phyloP scores from a whole-genome alignment of 2,888 invertebrate species.

The Autographa gamma region DNA sequence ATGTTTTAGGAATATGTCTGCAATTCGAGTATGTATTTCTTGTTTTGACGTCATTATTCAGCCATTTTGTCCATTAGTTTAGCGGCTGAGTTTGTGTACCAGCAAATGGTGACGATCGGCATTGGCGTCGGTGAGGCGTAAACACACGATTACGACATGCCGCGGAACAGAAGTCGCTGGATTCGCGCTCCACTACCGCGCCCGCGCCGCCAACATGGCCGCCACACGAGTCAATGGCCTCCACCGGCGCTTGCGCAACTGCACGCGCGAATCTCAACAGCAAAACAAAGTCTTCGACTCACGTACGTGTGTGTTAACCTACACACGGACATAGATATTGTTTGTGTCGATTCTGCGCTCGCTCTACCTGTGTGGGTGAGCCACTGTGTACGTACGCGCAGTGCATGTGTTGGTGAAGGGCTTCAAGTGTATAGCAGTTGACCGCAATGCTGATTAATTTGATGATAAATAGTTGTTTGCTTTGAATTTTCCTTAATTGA shows the following conservation, averaged over 20 bases:
- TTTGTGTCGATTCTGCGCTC: slow-evolving; percentile 71
- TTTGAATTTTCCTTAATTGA: slow-evolving; percentile 79
- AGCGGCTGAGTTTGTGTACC: slow-evolving; percentile 31
- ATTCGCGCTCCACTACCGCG: slow-evolving; percentile 84
- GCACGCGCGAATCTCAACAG: slow-evolving; percentile 88
- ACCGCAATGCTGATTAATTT: slow-evolving; percentile 82
- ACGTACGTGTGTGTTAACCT: slow-evolving; percentile 68
- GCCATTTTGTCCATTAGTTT: slow-evolving; percentile 13
- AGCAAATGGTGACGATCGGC: slow-evolving; percentile 56
- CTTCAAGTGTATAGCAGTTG: slow-evolving; percentile 76
- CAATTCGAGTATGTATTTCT: too few species aligned
- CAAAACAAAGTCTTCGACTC: slow-evolving; percentile 83
- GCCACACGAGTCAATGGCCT: slow-evolving; percentile 87
- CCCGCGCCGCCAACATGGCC: slow-evolving; percentile 76
- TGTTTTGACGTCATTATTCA: too few species aligned
- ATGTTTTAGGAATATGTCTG: too few species aligned
- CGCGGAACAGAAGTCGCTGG: slow-evolving; percentile 80
- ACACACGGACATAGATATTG: slow-evolving; percentile 60
- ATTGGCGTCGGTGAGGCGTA: slow-evolving; percentile 58
- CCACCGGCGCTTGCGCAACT: slow-evolving; percentile 87
- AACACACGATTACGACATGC: slow-evolving; percentile 78
- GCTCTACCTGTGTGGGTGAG: slow-evolving; percentile 56
- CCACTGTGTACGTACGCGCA: slow-evolving; percentile 38
- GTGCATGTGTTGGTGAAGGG: slow-evolving; percentile 78
- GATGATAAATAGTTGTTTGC: slow-evolving; percentile 78